Percentiles rank a stretch among this genome's conserved stretches.
Evolutionary conservation across 2,113 vertebrate genomes (phyloP).

Genomic region (Heloderma charlesbogerti): DNA sequence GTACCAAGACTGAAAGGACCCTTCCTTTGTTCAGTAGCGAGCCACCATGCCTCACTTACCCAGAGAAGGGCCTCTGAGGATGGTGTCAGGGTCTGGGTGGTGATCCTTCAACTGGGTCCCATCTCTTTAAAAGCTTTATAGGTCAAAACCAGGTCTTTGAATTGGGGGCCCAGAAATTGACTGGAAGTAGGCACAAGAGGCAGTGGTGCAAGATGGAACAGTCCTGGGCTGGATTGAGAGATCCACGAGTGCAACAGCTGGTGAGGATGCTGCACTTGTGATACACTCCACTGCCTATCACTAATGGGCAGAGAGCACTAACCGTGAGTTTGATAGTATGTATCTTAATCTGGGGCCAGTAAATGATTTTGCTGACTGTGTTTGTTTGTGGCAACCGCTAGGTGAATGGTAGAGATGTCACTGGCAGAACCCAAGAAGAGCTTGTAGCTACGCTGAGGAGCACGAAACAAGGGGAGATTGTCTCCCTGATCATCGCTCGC

Average conservation of each 20-base stretch:
- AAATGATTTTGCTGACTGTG: neutral
- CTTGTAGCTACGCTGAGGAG: conserved; percentile 93
- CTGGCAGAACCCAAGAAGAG: conserved; percentile 91
- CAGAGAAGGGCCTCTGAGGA: too few relatives aligned
- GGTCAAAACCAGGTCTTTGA: neutral
- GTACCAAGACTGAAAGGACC: neutral
- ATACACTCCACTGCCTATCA: neutral
- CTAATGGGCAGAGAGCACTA: neutral
- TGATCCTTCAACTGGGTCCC: neutral
- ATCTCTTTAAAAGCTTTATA: neutral
- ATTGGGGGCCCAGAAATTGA: neutral
- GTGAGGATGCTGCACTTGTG: neutral
- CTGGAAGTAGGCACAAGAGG: too few relatives aligned
- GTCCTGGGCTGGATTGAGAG: neutral
- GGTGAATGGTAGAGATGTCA: conserved; percentile 93
- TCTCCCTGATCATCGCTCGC: conserved; percentile 87
- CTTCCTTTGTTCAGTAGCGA: neutral
- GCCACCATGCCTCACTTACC: neutral
- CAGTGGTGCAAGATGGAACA: neutral
- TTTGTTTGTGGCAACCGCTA: conserved; percentile 53
- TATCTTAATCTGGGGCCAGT: neutral
- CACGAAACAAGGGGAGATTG: conserved; percentile 93
- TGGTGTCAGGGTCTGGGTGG: neutral
- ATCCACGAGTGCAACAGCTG: neutral
- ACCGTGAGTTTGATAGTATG: neutral